These are phyloP conservation scores for Asarcornis scutulata DNA, from an alignment of 2,113 vertebrate genomes.

Conservation along the genomic window DNA sequence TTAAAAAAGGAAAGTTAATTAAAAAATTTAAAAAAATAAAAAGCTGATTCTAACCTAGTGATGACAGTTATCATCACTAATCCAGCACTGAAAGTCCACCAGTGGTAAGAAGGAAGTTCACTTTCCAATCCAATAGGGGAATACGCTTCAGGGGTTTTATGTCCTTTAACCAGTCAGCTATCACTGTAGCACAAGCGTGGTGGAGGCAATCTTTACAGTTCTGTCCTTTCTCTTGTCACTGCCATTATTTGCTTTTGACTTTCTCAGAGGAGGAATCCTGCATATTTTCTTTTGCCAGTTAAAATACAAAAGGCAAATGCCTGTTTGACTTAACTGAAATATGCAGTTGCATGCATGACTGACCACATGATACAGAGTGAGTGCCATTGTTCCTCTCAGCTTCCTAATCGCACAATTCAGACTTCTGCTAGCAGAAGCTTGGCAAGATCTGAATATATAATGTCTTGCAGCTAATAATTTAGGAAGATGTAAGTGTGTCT, in stretches of 20 bases:
- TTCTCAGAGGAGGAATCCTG: background rate
- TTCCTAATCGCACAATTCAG: background rate
- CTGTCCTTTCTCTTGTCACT: fast-evolving
- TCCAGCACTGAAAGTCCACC: background rate
- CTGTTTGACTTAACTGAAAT: background rate
- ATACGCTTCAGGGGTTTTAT: background rate
- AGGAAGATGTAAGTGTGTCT: background rate
- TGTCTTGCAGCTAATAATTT: background rate
- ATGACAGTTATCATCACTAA: background rate
- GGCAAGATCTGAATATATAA: background rate
- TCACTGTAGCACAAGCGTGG: fast-evolving
- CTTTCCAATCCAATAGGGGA: fast-evolving
- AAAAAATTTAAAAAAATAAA: background rate
- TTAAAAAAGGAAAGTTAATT: background rate
- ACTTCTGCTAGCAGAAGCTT: background rate
- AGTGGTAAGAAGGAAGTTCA: background rate
- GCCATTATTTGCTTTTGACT: background rate
- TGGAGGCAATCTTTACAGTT: no score
- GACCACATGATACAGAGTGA: background rate
- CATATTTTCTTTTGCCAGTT: fast-evolving
- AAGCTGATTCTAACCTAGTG: background rate
- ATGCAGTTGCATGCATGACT: background rate
- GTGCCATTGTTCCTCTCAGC: background rate
- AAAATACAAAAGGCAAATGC: background rate
- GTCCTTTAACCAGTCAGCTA: background rate